Evolutionary conservation across 2,888 invertebrate genomes (phyloP).

Genomic region (Rhamnusium bicolor): DNA sequence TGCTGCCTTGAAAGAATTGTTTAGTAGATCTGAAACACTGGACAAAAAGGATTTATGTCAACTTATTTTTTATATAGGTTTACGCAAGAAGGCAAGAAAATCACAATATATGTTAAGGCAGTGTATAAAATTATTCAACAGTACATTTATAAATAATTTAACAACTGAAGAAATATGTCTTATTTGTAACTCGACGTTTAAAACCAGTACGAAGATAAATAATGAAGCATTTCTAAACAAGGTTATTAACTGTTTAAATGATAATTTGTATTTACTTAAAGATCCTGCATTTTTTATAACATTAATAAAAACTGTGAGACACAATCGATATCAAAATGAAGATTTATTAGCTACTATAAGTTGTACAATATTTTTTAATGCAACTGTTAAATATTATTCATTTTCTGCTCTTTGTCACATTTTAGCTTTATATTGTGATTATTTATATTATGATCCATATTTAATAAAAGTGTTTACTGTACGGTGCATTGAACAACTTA

Average conservation of each 20-base stretch:
- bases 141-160: constrained; percentile 55
- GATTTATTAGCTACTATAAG: constrained; percentile 66
- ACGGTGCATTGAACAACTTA: constrained; percentile 60
- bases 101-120: constrained; percentile 59
- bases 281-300: constrained; percentile 68
- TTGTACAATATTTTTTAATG: constrained; percentile 66
- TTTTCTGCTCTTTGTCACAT: constrained; percentile 68
- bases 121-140: constrained; percentile 59
- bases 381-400: constrained; percentile 63
- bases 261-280: constrained; percentile 64
- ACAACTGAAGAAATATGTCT: constrained; percentile 67
- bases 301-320: constrained; percentile 69
- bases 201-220: constrained; percentile 66
- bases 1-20: constrained; percentile 58
- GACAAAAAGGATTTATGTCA: constrained; percentile 65
- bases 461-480: constrained; percentile 62
- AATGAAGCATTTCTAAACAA: constrained; percentile 61
- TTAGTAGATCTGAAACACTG: constrained; percentile 52
- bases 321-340: constrained; percentile 66
- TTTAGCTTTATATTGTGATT: constrained; percentile 69
- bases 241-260: constrained; percentile 62
- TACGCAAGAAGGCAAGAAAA: constrained; percentile 63
- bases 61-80: constrained; percentile 67
- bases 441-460: constrained; percentile 64
- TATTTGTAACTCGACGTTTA: constrained; percentile 68